Conservation (phyloP, 2,888 invertebrate genomes). For the Apodemia mormo region DNA sequence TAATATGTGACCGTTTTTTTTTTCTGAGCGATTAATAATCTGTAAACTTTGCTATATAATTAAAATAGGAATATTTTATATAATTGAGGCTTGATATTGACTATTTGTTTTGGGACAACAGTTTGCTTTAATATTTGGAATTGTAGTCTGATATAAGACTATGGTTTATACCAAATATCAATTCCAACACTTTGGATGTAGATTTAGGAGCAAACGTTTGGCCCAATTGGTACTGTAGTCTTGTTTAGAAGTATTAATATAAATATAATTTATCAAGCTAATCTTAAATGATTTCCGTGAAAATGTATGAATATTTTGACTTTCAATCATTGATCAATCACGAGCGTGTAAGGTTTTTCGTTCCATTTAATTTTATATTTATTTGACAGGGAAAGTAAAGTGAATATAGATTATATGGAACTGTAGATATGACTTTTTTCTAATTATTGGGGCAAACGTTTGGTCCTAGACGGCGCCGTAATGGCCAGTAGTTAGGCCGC, state of each 20-base stretch:
- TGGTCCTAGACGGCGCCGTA: background rate
- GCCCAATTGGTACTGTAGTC: background rate
- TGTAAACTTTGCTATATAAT: background rate
- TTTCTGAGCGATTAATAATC: background rate
- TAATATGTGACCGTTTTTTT: background rate
- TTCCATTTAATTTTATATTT: background rate
- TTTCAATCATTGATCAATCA: background rate
- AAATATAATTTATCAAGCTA: too few relatives aligned
- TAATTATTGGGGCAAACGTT: conserved; percentile 4
- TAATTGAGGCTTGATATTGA: background rate
- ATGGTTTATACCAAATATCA: background rate
- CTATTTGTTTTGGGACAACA: background rate
- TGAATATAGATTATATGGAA: background rate
- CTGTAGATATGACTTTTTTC: background rate
- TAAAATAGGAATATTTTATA: background rate
- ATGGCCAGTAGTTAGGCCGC: conserved; percentile 1
- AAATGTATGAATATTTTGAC: background rate
- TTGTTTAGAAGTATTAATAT: background rate
- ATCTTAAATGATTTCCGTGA: background rate
- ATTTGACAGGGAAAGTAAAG: background rate
- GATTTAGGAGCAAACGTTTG: conserved; percentile 3
- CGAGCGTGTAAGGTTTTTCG: background rate
- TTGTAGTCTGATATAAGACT: background rate
- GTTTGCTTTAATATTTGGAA: background rate
- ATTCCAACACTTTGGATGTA: background rate